Conservation (phyloP, 92 coral and sea anemone genomes). For the Siderastrea siderea region DNA sequence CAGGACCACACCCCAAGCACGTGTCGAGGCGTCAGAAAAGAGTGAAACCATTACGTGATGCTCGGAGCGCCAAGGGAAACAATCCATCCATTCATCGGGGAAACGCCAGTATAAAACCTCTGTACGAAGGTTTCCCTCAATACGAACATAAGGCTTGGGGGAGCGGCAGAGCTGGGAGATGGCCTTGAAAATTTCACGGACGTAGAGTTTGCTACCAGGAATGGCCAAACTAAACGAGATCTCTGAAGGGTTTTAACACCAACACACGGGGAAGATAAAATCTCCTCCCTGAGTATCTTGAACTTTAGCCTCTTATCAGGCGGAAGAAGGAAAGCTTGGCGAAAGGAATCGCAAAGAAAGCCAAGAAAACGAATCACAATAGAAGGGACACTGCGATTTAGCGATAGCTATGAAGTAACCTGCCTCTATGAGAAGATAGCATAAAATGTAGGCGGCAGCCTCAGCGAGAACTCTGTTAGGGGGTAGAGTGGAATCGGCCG, state of each 20-base stretch:
- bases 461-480: no score
- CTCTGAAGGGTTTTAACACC: conserved; percentile 18
- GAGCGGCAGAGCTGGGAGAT: conserved; percentile 35
- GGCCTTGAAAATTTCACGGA: no score
- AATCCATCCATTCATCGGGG: conserved; percentile 39
- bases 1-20: conserved; percentile 63
- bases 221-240: conserved; percentile 67
- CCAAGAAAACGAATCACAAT: conserved; percentile 45
- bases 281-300: conserved; percentile 25
- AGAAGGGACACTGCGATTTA: conserved; percentile 38
- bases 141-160: conserved; percentile 11
- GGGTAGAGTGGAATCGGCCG: no score
- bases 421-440: conserved; percentile 8
- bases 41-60: conserved; percentile 47
- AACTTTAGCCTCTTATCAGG: conserved; percentile 54
- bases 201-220: conserved; percentile 68
- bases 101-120: conserved; percentile 65
- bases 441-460: no score
- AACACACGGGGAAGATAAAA: conserved; percentile 23
- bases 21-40: conserved; percentile 51
- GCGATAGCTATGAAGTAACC: conserved; percentile 48
- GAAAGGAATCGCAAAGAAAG: conserved; percentile 31
- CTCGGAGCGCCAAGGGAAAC: conserved; percentile 61
- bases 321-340: conserved; percentile 63
- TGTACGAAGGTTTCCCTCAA: conserved; percentile 45